Evolutionary conservation across 1,140 invertebrate genomes (phyloP).

Genomic region (Fragariocoptes setiger): DNA sequence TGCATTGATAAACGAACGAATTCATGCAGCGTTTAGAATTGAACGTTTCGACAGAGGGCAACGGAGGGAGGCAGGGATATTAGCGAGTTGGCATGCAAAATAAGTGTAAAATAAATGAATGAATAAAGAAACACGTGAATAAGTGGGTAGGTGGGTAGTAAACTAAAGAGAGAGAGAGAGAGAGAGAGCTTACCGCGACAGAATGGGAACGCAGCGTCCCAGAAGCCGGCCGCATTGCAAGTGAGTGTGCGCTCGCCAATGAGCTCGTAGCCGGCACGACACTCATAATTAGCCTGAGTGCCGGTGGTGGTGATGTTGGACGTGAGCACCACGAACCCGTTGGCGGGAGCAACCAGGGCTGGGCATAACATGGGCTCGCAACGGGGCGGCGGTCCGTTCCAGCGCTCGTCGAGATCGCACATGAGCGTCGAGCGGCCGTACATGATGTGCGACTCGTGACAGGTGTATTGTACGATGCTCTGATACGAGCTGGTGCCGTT

Average conservation of each 20-base stretch:
- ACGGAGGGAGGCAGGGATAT: no score
- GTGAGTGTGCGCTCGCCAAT: slow-evolving; percentile 27
- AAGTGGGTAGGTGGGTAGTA: no score
- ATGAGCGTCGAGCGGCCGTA: slow-evolving; percentile 40
- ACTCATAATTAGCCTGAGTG: slow-evolving; percentile 37
- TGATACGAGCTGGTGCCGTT: slow-evolving; percentile 52
- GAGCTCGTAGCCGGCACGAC: slow-evolving; percentile 28
- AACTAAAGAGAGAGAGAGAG: background rate
- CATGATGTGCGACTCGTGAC: slow-evolving; percentile 49
- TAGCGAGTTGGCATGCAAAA: no score
- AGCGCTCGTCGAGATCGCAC: slow-evolving; percentile 64
- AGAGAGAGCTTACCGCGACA: slow-evolving; percentile 6
- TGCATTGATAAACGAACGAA: background rate
- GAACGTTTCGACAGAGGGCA: no score
- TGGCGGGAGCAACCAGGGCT: slow-evolving; percentile 30
- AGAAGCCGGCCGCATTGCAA: slow-evolving; percentile 39
- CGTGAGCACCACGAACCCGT: slow-evolving; percentile 30
- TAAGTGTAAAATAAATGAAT: no score
- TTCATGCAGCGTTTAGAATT: no score
- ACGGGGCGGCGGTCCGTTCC: slow-evolving; percentile 65
- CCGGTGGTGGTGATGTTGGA: slow-evolving; percentile 31
- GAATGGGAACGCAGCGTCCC: slow-evolving; percentile 34
- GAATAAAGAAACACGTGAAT: no score
- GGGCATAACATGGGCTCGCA: slow-evolving; percentile 49
- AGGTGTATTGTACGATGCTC: slow-evolving; percentile 48